These are phyloP conservation scores for Phrynosoma blainvillii DNA, from an alignment of 2,113 vertebrate genomes.

Conservation along the genomic window DNA sequence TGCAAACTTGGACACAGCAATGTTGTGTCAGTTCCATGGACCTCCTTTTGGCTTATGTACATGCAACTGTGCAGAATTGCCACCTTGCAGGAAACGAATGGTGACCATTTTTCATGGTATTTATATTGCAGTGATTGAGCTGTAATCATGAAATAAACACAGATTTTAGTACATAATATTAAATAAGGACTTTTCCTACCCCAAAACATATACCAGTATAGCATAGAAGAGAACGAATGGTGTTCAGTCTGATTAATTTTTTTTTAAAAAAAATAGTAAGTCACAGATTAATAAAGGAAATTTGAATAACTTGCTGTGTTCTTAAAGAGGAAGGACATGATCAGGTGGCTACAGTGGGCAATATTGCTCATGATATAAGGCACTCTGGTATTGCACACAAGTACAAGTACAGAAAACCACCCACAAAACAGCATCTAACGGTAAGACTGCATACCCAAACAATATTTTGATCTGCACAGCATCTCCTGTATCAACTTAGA, in stretches of 20 bases:
- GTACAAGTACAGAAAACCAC: not conserved
- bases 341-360: not conserved
- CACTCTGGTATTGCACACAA: not conserved
- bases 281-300: not conserved
- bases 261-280: not conserved
- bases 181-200: not conserved
- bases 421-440: not conserved
- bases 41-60: not conserved
- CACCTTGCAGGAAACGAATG: not conserved
- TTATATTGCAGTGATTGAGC: not conserved
- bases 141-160: not conserved
- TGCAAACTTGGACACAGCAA: not conserved
- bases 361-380: not conserved
- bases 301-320: not conserved
- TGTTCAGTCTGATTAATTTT: not conserved
- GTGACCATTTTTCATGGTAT: not conserved
- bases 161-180: not conserved
- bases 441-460: not conserved
- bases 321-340: slow-evolving; percentile 10
- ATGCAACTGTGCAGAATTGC: not conserved
- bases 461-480: slow-evolving; percentile 14
- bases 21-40: not conserved
- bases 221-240: not conserved
- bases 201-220: not conserved
- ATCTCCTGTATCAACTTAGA: slow-evolving; percentile 1